phyloP scores from a whole-genome alignment of 1,140 invertebrate genomes.

The Maniola jurtina region DNA sequence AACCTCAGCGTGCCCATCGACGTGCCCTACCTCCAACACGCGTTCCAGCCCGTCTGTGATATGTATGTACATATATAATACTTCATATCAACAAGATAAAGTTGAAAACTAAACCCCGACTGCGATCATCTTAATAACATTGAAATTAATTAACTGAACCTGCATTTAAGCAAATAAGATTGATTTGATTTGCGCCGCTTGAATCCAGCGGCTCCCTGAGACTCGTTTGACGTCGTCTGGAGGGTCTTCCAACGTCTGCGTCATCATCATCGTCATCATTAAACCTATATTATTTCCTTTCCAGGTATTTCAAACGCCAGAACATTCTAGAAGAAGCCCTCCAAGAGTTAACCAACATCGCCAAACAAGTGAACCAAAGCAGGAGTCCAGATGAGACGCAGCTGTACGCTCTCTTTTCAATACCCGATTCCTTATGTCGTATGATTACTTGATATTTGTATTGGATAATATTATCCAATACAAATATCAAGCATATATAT shows the following conservation, averaged over 20 bases:
- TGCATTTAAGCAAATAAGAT: too few relatives aligned
- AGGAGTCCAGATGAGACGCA: conserved; percentile 49
- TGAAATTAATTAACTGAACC: too few relatives aligned
- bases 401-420: conserved; percentile 57
- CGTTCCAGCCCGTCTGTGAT: conserved; percentile 34
- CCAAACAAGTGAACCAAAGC: conserved; percentile 45
- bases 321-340: conserved; percentile 57
- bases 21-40: conserved; percentile 27
- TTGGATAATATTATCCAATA: too few relatives aligned
- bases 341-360: conserved; percentile 43
- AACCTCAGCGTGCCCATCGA: conserved; percentile 39
- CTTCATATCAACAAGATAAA: too few relatives aligned
- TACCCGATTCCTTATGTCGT: conserved; percentile 55
- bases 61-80: conserved; percentile 44
- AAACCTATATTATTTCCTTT: background rate
- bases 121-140: background rate
- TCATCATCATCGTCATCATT: too few relatives aligned
- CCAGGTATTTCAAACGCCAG: conserved; percentile 53
- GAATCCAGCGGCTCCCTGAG: too few relatives aligned
- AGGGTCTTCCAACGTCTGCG: too few relatives aligned
- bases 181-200: too few relatives aligned
- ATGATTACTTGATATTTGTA: conserved; percentile 49
- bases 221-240: too few relatives aligned
- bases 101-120: too few relatives aligned
- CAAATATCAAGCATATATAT: too few relatives aligned